These are phyloP conservation scores for Eonycteris spelaea DNA, from an alignment of 2,113 vertebrate genomes.

Conservation along the genomic window DNA sequence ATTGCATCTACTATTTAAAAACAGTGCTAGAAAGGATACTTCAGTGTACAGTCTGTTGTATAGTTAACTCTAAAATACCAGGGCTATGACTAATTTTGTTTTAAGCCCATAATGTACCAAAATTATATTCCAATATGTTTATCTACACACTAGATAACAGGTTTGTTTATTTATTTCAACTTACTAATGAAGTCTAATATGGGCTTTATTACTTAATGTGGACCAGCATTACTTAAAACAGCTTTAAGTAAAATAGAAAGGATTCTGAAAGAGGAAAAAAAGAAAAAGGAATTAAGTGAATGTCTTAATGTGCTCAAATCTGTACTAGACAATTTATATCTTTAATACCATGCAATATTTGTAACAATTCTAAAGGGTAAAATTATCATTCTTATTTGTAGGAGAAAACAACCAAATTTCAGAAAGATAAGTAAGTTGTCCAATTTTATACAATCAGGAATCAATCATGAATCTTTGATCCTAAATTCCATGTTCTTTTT, in stretches of 20 bases:
- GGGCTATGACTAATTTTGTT: background rate
- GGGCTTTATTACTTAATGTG: background rate
- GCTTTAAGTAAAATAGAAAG: background rate
- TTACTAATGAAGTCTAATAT: background rate
- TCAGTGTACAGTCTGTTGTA: background rate
- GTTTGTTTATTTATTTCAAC: background rate
- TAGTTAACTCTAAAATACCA: background rate
- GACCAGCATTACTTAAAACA: background rate
- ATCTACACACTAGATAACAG: background rate
- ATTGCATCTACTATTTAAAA: background rate
- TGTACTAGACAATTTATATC: background rate
- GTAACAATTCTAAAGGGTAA: background rate
- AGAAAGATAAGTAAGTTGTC: background rate
- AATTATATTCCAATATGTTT: background rate
- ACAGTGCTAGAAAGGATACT: background rate
- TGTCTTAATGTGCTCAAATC: background rate
- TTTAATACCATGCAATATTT: background rate
- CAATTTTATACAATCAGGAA: background rate
- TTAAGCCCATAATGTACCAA: background rate
- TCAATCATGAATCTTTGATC: background rate
- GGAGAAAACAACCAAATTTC: background rate
- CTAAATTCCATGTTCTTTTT: background rate
- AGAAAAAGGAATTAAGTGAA: background rate
- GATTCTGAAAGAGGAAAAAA: background rate
- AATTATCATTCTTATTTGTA: background rate